These are phyloP conservation scores for Alligator mississippiensis DNA, from an alignment of 2,113 vertebrate genomes.

Conservation along the genomic window DNA sequence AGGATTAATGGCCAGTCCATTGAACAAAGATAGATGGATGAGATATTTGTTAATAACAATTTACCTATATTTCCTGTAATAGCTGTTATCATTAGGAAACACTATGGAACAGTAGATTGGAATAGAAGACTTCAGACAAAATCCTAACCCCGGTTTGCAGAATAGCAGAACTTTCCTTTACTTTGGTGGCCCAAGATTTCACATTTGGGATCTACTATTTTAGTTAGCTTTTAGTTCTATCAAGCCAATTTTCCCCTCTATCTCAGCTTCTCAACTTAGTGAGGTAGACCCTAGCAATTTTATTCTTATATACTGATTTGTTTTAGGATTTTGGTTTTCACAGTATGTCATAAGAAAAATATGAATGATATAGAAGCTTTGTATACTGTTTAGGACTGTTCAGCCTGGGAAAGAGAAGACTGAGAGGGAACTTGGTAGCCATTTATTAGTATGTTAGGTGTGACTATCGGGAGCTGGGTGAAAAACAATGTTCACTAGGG, in stretches of 20 bases:
- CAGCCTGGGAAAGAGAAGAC: no score
- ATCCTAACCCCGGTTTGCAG: background rate
- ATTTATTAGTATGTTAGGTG: no score
- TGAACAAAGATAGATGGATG: background rate
- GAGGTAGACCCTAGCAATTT: background rate
- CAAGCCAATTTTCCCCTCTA: background rate
- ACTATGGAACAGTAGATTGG: background rate
- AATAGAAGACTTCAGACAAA: background rate
- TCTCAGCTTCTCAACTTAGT: background rate
- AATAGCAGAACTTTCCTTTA: background rate
- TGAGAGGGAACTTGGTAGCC: no score
- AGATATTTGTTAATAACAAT: background rate
- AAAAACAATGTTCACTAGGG: no score
- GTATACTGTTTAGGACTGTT: no score
- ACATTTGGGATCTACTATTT: background rate
- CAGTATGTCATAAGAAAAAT: background rate
- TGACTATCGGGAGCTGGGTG: no score
- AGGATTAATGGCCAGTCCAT: background rate
- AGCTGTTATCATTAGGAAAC: background rate
- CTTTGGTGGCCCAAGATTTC: background rate
- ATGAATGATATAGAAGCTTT: no score
- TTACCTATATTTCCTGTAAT: background rate
- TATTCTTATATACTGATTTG: background rate
- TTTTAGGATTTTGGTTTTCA: constrained; percentile 1
- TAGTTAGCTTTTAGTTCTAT: background rate